These are phyloP conservation scores for Chitala chitala DNA, from an alignment of 2,113 vertebrate genomes.

Conservation along the genomic window DNA sequence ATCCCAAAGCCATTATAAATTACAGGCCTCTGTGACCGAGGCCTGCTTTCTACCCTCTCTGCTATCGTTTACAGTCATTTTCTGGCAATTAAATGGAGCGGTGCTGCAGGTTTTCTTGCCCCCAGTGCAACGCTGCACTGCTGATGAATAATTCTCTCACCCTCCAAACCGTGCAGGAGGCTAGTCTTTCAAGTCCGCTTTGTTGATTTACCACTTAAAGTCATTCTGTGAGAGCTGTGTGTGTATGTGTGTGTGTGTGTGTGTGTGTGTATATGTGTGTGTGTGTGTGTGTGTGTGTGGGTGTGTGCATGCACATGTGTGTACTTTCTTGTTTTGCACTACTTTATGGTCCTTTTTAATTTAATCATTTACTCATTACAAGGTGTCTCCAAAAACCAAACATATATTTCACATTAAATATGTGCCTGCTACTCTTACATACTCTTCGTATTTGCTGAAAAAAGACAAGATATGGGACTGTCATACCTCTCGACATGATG, in stretches of 20 bases:
- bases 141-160: slow-evolving; percentile 66
- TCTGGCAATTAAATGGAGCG: slow-evolving; percentile 68
- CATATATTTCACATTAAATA: not conserved
- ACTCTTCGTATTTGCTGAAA: too few species aligned
- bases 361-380: slow-evolving; percentile 4
- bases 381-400: not conserved
- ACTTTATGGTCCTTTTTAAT: slow-evolving; percentile 5
- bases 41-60: slow-evolving; percentile 40
- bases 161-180: slow-evolving; percentile 56
- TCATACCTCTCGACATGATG: too few species aligned
- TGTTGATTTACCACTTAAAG: slow-evolving; percentile 71
- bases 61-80: slow-evolving; percentile 65
- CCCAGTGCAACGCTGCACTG: slow-evolving; percentile 56
- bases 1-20: slow-evolving; percentile 52
- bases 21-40: slow-evolving; percentile 35
- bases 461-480: too few species aligned
- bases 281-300: slow-evolving; percentile 34
- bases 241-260: slow-evolving; percentile 37
- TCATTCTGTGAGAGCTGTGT: slow-evolving; percentile 42
- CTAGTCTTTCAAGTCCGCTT: slow-evolving; percentile 67
- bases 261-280: slow-evolving; percentile 42
- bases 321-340: not conserved
- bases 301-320: not conserved
- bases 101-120: slow-evolving; percentile 61
- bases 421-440: too few species aligned